phyloP scores from a whole-genome alignment of 2,888 invertebrate genomes.

The Neoascia interrupta region DNA sequence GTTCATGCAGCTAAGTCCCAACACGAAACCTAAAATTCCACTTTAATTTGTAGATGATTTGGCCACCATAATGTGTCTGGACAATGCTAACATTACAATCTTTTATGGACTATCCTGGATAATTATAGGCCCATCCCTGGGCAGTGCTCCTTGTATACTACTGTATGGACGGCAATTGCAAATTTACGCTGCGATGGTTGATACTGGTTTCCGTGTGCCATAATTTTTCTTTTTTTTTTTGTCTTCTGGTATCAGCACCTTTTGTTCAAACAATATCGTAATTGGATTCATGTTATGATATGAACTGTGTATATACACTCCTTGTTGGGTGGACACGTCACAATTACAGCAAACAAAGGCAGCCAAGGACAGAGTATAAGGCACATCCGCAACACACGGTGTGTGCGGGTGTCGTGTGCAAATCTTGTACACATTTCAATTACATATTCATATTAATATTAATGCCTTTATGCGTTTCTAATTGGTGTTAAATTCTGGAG shows the following conservation, averaged over 20 bases:
- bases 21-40: neutral
- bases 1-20: too few relatives aligned
- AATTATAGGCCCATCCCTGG: conserved; percentile 37
- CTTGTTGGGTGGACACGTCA: conserved; percentile 26
- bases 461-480: conserved; percentile 49
- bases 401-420: conserved; percentile 38
- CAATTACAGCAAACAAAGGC: conserved; percentile 19
- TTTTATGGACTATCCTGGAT: conserved; percentile 26
- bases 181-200: conserved; percentile 2
- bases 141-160: too few relatives aligned
- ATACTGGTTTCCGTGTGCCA: conserved; percentile 12
- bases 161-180: conserved; percentile 16
- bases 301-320: conserved; percentile 62
- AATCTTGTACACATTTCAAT: conserved; percentile 53
- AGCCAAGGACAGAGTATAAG: too few relatives aligned
- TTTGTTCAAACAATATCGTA: conserved; percentile 56
- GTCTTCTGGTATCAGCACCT: conserved; percentile 42
- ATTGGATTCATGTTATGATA: conserved; percentile 62
- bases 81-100: conserved; percentile 12
- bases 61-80: neutral
- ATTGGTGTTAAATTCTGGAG: conserved; percentile 49
- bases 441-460: conserved; percentile 48
- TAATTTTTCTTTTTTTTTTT: conserved; percentile 45
- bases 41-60: conserved; percentile 21
- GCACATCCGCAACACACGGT: conserved; percentile 19